Evolutionary conservation across 2,797 vertebrate species (phyloP), one percentile per base, ranked within the genome.

Genomic region (Erethizon dorsatum): DNA sequence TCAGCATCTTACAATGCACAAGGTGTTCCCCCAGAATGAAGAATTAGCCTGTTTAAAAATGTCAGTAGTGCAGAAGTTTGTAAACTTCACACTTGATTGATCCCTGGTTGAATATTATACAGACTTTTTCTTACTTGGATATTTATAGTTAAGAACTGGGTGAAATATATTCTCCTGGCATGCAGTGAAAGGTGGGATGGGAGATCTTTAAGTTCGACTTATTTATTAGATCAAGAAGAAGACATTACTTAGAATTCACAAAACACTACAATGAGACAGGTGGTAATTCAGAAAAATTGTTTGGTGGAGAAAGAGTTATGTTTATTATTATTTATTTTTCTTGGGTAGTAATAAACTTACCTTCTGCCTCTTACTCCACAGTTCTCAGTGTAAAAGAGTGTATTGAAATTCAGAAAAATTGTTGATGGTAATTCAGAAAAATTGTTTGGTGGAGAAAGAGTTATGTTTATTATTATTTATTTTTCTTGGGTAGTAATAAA

Each of bases 181-280:
- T 26, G 20, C 7, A 41, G 71, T 71, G 20, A 87, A 83, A 57
- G 69, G 14, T 56, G 8, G 50, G n/a, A 52, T 54, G 52, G 33
- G 11, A 13, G n/a, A 57, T n/a, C 3, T 85, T 57, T 67, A 90
- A 45, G 41, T 82, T 83, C 86, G 41, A 80, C 13, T 96, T 79
- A n/a, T 93, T 83, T 45, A 75, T 92, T 83, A 71, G 73, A 45
- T 77, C 45, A 86, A 77, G 79, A 50, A 88, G 56, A 87, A 90
- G 82, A 86, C 52, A 54, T 69, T 77, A 18, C 10, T 54, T 83
- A 78, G 52, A 77, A 95, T 77, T 93, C 24, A 69, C 63, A 83
- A 65, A 93, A n/a, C 9, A 88, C 28, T 67, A n/a, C 2, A n/a
- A 69, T 15, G 37, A 93, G 26, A 67, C 52, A 95, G 61, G 50